phyloP scores from a whole-genome alignment of 2,113 vertebrate genomes.

The Pedionomus torquatus region DNA sequence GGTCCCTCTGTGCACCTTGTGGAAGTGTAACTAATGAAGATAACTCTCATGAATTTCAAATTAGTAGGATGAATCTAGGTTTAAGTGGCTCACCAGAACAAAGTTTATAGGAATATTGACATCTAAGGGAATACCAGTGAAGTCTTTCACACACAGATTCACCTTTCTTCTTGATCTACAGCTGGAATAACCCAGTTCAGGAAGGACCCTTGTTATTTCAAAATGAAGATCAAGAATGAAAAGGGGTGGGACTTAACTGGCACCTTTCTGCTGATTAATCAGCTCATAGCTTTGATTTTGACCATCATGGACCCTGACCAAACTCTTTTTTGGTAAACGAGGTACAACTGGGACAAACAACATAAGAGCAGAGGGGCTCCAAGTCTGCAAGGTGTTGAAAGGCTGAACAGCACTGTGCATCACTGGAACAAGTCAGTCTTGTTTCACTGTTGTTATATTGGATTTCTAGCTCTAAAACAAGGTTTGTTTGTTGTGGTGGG shows the following conservation, averaged over 20 bases:
- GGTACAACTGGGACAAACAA: background rate
- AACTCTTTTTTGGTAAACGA: background rate
- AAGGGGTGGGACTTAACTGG: background rate
- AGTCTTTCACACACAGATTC: background rate
- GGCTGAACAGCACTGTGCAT: background rate
- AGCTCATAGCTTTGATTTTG: background rate
- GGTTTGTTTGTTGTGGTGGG: background rate
- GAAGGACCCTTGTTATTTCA: background rate
- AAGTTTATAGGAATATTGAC: background rate
- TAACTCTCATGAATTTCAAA: background rate
- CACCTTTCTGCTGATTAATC: background rate
- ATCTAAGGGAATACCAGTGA: background rate
- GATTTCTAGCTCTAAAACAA: background rate
- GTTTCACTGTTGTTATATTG: background rate
- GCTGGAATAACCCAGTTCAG: background rate
- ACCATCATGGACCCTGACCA: background rate
- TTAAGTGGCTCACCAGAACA: background rate
- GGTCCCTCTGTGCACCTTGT: background rate
- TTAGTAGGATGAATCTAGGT: background rate
- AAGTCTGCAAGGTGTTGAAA: background rate
- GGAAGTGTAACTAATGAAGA: background rate
- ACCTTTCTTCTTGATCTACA: background rate
- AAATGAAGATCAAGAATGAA: background rate
- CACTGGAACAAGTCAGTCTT: background rate
- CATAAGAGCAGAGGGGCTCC: background rate